These are phyloP conservation scores for Eupithecia exiguata DNA, from an alignment of 2,888 invertebrate genomes.

Conservation along the genomic window DNA sequence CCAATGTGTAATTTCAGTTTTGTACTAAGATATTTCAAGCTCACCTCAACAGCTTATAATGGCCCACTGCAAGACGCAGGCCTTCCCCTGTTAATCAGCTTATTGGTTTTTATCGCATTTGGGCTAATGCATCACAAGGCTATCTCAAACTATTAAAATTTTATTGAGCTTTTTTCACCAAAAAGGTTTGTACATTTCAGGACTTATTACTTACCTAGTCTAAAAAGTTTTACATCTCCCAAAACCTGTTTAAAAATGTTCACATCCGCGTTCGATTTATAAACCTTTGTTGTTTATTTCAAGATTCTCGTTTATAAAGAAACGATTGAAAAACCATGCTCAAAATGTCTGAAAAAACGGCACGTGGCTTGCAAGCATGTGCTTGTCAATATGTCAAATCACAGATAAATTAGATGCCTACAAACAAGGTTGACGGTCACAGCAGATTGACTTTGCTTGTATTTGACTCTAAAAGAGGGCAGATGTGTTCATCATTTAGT, in stretches of 20 bases:
- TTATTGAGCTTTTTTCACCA: neutral
- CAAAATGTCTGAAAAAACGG: slow-evolving; percentile 43
- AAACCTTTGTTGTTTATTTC: neutral
- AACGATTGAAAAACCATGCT: neutral
- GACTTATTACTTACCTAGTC: neutral
- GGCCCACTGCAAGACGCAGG: too few relatives aligned
- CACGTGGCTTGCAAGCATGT: slow-evolving; percentile 59
- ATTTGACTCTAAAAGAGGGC: slow-evolving; percentile 20
- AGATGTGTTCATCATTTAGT: slow-evolving; percentile 33
- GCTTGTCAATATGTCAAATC: slow-evolving; percentile 50
- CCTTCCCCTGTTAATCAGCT: too few relatives aligned
- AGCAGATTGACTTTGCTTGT: slow-evolving; percentile 70
- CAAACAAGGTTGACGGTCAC: slow-evolving; percentile 37
- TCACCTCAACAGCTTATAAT: too few relatives aligned
- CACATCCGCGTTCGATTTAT: neutral
- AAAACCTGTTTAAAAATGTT: neutral
- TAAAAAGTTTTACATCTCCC: neutral
- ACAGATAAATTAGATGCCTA: slow-evolving; percentile 2
- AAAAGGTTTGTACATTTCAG: neutral
- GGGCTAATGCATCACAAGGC: too few relatives aligned
- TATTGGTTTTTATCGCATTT: too few relatives aligned
- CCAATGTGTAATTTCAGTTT: too few relatives aligned
- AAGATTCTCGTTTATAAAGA: neutral
- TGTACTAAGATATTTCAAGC: too few relatives aligned
- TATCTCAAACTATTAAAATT: too few relatives aligned